These are phyloP conservation scores for Perognathus longimembris DNA, from an alignment of 2,113 vertebrate species.

Conservation along the genomic window DNA sequence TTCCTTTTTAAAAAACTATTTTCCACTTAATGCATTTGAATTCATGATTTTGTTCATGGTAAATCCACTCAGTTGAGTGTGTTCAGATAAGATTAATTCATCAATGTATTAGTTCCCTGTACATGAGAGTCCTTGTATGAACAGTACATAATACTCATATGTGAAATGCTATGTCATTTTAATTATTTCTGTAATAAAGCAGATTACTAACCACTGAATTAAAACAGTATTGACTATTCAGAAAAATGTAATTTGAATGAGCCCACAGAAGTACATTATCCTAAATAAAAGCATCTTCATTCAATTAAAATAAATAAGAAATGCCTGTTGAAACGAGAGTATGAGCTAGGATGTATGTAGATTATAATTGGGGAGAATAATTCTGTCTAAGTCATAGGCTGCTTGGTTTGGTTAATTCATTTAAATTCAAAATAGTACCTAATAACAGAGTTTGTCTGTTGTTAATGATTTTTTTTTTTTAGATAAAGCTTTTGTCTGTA, in stretches of 20 bases:
- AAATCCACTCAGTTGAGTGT: background rate
- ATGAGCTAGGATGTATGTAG: background rate
- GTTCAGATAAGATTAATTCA: background rate
- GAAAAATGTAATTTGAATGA: slow-evolving; percentile 47
- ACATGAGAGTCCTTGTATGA: too few species aligned
- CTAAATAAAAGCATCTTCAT: slow-evolving; percentile 14
- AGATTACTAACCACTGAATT: slow-evolving; percentile 39
- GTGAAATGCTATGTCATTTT: slow-evolving; percentile 26
- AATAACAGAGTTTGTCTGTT: background rate
- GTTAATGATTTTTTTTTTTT: background rate
- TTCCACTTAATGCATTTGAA: background rate
- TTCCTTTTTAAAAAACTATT: background rate
- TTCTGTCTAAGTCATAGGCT: background rate
- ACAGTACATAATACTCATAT: background rate
- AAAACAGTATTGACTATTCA: slow-evolving; percentile 33
- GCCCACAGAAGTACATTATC: background rate
- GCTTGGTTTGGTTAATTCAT: background rate
- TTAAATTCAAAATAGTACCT: background rate
- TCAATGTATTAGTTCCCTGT: background rate
- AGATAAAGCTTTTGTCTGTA: background rate
- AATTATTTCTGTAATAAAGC: slow-evolving; percentile 49
- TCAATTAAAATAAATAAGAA: slow-evolving; percentile 9
- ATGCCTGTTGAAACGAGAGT: background rate
- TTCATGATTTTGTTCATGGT: background rate
- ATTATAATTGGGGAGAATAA: background rate